A percentile compares a stretch with the other conserved stretches of the same genome.
Conservation (phyloP, 2,888 invertebrate genomes). For the Spialia ferax region DNA sequence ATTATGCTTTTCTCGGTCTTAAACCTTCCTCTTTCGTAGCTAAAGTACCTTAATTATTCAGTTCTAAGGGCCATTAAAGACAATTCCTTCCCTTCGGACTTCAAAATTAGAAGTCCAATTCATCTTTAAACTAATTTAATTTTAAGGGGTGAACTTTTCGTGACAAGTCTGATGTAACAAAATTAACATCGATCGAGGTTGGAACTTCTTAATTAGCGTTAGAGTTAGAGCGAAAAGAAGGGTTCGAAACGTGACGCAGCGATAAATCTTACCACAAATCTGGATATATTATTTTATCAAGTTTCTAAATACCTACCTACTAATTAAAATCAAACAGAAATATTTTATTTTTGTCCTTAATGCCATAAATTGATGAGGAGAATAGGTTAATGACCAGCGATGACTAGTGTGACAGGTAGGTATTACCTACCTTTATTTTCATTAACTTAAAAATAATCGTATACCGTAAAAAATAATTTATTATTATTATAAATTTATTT, state of each 20-base stretch:
- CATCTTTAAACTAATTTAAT: slow-evolving; percentile 71
- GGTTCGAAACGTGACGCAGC: slow-evolving; percentile 60
- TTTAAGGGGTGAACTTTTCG: slow-evolving; percentile 64
- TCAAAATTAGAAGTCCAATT: slow-evolving; percentile 70
- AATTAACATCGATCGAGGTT: slow-evolving; percentile 69
- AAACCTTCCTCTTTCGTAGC: slow-evolving; percentile 22
- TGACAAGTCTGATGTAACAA: slow-evolving; percentile 68
- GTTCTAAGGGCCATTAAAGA: slow-evolving; percentile 47
- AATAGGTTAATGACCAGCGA: no score
- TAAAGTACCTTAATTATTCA: slow-evolving; percentile 31
- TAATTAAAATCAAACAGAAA: no score
- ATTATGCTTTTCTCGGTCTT: not conserved
- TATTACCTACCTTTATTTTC: no score
- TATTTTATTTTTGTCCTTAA: no score
- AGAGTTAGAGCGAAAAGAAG: slow-evolving; percentile 62
- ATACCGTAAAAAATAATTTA: no score
- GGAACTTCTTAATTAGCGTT: slow-evolving; percentile 78
- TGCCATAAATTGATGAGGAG: no score
- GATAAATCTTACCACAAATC: slow-evolving; percentile 53
- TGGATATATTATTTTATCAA: slow-evolving; percentile 9
- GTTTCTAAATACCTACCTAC: no score
- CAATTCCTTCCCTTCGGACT: slow-evolving; percentile 54
- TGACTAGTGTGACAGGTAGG: no score
- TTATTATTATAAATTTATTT: no score
- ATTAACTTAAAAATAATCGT: no score